These are phyloP conservation scores for Dinoponera quadriceps DNA, from an alignment of 1,140 invertebrate genomes.

Conservation along the genomic window DNA sequence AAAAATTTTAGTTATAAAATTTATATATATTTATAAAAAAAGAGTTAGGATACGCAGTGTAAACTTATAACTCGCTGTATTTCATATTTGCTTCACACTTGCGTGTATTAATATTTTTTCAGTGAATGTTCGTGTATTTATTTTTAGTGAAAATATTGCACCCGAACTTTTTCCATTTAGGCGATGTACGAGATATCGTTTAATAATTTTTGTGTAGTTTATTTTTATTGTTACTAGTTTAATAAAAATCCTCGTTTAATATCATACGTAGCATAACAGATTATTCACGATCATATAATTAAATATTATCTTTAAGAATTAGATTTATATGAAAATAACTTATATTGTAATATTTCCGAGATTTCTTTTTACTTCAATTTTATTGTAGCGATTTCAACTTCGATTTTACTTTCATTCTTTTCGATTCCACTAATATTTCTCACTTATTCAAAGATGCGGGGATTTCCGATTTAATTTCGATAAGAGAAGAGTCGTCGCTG, in stretches of 20 bases:
- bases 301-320: too few relatives aligned
- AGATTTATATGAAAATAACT: too few relatives aligned
- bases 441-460: neutral
- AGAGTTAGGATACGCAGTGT: too few relatives aligned
- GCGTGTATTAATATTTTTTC: neutral
- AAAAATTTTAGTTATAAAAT: too few relatives aligned
- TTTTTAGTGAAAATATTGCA: neutral
- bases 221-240: too few relatives aligned
- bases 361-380: neutral
- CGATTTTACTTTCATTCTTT: neutral
- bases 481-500: neutral
- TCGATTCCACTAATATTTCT: neutral
- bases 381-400: neutral
- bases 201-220: neutral
- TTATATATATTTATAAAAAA: too few relatives aligned
- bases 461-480: neutral
- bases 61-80: neutral
- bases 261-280: too few relatives aligned
- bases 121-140: conserved; percentile 6
- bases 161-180: neutral
- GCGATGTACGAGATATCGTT: neutral
- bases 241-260: too few relatives aligned
- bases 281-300: too few relatives aligned
- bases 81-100: neutral
- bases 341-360: neutral